phyloP scores from a whole-genome alignment of 2,888 invertebrate species.

The Disparrhopalites patrizii region DNA sequence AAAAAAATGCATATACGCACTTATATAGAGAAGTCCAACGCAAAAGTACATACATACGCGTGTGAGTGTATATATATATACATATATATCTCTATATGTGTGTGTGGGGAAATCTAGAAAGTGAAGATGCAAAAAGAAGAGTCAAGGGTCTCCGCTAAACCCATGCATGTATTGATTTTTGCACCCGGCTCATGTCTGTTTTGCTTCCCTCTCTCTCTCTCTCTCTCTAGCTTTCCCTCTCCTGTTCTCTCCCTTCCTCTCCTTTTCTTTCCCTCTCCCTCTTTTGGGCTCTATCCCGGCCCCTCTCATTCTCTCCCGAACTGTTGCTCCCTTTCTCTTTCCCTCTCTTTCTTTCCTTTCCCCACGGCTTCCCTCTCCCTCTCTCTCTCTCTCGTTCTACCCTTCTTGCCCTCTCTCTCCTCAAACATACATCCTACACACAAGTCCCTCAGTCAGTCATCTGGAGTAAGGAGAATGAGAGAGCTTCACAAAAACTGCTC shows the following conservation, averaged over 20 bases:
- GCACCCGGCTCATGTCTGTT: conserved; percentile 31
- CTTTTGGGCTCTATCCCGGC: conserved; percentile 2
- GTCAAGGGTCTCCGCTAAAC: conserved; percentile 31
- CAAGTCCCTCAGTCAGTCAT: background rate
- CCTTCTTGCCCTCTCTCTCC: background rate
- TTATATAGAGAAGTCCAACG: too few relatives aligned
- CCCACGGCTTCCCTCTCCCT: background rate
- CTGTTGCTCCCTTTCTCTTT: background rate
- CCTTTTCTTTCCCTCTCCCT: conserved; percentile 42
- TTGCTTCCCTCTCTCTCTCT: conserved; percentile 2
- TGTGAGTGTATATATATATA: too few relatives aligned
- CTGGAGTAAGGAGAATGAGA: too few relatives aligned
- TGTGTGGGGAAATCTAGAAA: conserved; percentile 8
- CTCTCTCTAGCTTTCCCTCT: conserved; percentile 3
- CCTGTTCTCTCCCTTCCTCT: background rate
- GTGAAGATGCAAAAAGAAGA: conserved; percentile 22
- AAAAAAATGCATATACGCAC: too few relatives aligned
- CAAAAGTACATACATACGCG: too few relatives aligned
- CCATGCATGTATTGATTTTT: conserved; percentile 46
- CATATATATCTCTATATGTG: background rate
- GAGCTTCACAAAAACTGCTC: conserved; percentile 1
- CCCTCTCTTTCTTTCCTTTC: too few relatives aligned
- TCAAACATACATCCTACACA: background rate
- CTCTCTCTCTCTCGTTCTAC: conserved; percentile 10
- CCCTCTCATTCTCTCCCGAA: conserved; percentile 8